Conservation (phyloP, 92 coral and sea anemone species). For the Porites evermanni region DNA sequence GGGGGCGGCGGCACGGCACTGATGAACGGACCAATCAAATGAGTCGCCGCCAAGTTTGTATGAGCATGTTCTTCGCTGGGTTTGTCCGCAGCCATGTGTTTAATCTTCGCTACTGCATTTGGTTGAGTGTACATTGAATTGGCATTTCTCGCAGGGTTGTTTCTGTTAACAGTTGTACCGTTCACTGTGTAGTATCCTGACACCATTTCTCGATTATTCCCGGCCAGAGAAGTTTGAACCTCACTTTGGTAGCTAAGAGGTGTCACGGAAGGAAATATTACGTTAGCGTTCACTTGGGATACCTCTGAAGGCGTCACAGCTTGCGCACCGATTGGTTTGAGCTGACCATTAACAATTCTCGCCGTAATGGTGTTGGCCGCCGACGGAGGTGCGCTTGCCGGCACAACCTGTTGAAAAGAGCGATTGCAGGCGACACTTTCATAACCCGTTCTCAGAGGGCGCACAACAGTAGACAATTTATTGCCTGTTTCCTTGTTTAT, state of each 20-base stretch:
- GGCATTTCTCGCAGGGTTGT: neutral
- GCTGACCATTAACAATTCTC: constrained; percentile 37
- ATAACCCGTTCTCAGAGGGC: constrained; percentile 33
- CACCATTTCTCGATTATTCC: neutral
- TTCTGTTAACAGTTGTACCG: neutral
- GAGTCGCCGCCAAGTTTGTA: constrained; percentile 16
- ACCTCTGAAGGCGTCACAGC: neutral
- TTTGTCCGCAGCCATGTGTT: neutral
- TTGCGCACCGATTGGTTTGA: constrained; percentile 12
- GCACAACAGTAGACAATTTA: constrained; percentile 22
- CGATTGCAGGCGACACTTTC: constrained; percentile 17
- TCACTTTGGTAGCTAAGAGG: constrained; percentile 1
- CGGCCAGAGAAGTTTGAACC: neutral
- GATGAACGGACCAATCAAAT: constrained; percentile 37
- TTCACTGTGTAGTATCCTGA: neutral
- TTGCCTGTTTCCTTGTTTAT: constrained; percentile 20
- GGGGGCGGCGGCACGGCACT: constrained; percentile 13
- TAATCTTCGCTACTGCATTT: neutral
- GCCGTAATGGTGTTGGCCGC: neutral
- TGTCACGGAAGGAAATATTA: constrained; percentile 37
- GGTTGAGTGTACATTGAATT: constrained; percentile 11
- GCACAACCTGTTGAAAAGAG: constrained; percentile 6
- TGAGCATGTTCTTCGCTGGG: constrained; percentile 2
- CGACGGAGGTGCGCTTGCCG: constrained; percentile 6
- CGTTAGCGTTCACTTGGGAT: constrained; percentile 23